A percentile compares a stretch with the other conserved stretches of the same genome.
Evolutionary conservation across 1,140 invertebrate genomes (phyloP).

Genomic region (Frieseomelitta varia): DNA sequence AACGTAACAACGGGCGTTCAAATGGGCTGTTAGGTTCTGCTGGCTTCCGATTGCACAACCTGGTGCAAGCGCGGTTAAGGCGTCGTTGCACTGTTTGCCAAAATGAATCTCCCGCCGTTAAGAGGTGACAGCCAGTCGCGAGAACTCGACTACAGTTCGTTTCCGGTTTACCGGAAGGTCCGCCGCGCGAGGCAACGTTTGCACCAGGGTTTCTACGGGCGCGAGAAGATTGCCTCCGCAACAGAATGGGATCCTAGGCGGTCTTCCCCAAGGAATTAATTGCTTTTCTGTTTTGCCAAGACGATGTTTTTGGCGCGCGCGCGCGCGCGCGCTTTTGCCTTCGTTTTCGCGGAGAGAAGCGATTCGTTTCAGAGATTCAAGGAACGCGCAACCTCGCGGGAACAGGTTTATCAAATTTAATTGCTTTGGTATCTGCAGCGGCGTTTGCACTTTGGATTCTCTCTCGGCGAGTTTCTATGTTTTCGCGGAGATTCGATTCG

Average conservation of each 20-base stretch:
- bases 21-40: not conserved
- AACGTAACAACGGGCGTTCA: not conserved
- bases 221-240: not conserved
- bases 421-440: not conserved
- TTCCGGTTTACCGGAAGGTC: not conserved
- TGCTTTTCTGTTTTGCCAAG: not conserved
- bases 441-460: not conserved
- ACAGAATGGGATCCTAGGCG: not conserved
- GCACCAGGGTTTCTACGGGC: not conserved
- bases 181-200: not conserved
- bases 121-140: not conserved
- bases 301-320: not conserved
- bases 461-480: not conserved
- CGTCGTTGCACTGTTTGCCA: not conserved
- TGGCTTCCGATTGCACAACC: not conserved
- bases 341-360: too few species aligned
- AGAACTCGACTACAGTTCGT: not conserved
- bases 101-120: not conserved
- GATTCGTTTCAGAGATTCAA: not conserved
- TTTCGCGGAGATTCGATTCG: not conserved
- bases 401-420: too few species aligned
- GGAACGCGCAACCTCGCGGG: not conserved
- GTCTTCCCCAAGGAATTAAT: constrained; percentile 1
- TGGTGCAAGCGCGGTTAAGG: too few species aligned
- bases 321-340: not conserved